These are phyloP conservation scores for Chrysolina americana DNA, from an alignment of 2,888 invertebrate genomes.

Conservation along the genomic window DNA sequence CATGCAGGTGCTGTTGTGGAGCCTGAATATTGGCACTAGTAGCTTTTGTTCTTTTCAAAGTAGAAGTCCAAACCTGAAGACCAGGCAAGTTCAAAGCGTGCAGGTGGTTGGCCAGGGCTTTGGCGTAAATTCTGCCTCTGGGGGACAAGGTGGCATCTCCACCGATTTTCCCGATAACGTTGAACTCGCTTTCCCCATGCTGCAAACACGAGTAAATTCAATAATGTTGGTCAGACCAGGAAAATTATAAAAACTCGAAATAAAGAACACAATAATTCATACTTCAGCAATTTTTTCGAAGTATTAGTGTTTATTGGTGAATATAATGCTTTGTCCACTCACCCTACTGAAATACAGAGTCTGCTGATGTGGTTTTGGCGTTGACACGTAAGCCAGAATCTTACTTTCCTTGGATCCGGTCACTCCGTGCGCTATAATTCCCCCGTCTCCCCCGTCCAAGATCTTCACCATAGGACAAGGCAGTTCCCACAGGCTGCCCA, in stretches of 20 bases:
- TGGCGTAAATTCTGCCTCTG: slow-evolving; percentile 84
- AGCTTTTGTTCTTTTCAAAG: slow-evolving; percentile 89
- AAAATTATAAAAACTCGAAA: too few species aligned
- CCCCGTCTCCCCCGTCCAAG: slow-evolving; percentile 76
- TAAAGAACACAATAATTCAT: too few species aligned
- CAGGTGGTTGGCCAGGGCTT: slow-evolving; percentile 81
- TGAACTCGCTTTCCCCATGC: slow-evolving; percentile 96
- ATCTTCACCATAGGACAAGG: slow-evolving; percentile 72
- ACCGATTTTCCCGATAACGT: slow-evolving; percentile 90
- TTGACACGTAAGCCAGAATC: slow-evolving; percentile 90
- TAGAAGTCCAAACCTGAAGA: slow-evolving; percentile 92
- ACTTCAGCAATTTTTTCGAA: too few species aligned
- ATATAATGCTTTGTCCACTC: slow-evolving; percentile 64
- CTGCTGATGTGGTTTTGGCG: slow-evolving; percentile 86
- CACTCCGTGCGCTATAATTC: slow-evolving; percentile 80
- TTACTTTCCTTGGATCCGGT: slow-evolving; percentile 86
- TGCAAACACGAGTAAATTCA: slow-evolving; percentile 66
- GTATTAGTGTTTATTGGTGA: too few species aligned
- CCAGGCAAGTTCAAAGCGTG: slow-evolving; percentile 78
- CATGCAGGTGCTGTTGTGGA: slow-evolving; percentile 86
- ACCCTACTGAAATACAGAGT: slow-evolving; percentile 93
- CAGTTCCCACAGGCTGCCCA: slow-evolving; percentile 68
- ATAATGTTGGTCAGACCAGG: too few species aligned
- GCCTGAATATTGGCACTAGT: slow-evolving; percentile 86
- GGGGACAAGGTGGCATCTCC: slow-evolving; percentile 90